Evolutionary conservation across 1,140 invertebrate genomes (phyloP), one percentile per base, ranked within the genome.

Genomic region (Nephotettix cincticeps): DNA sequence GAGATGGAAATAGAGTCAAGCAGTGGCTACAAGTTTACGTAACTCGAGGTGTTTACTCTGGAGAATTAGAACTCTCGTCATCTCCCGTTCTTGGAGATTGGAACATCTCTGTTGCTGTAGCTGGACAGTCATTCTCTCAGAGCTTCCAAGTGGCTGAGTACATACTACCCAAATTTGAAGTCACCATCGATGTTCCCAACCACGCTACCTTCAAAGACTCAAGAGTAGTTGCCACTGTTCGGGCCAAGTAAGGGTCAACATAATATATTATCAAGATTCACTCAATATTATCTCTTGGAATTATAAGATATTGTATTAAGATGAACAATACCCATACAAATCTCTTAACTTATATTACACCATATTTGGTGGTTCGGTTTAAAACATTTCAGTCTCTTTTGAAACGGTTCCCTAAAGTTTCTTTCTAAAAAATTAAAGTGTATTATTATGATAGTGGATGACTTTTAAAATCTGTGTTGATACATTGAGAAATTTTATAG

Each of bases 61-160:
- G 86, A 0, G 91, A 97, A 76, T 79, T 98, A 0, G 86, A 90
- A 74, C 80, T 99, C 0, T 93, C 93, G 4, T 84, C 90, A 21
- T 89, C 91, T 70, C 94, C 95, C 0, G 90, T 95, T n/a, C 83
- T 97, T 6, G 96, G 96, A n/a, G 87, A 90, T 75, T 99, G 96
- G 96, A 91, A 87, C 47, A 93, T 98, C 65, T 86, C 86, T 51
- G 89, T 90, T 13, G 80, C 83, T 36, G 81, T 87, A 0, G 81
- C 84, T 19, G 86, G 80, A 43, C 88, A 91, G 80, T 88, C 81
- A 0, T 92, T 89, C 75, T 86, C 86, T 47, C 91, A 91, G 76
- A 82, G 80, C 1, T 90, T 97, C 71, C 85, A 90, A 77, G 91
- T 97, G 14, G 93, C 93, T 1, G 93, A 97, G 82, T 98, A 98